phyloP scores from a whole-genome alignment of 1,140 invertebrate genomes.

The Atta cephalotes region DNA sequence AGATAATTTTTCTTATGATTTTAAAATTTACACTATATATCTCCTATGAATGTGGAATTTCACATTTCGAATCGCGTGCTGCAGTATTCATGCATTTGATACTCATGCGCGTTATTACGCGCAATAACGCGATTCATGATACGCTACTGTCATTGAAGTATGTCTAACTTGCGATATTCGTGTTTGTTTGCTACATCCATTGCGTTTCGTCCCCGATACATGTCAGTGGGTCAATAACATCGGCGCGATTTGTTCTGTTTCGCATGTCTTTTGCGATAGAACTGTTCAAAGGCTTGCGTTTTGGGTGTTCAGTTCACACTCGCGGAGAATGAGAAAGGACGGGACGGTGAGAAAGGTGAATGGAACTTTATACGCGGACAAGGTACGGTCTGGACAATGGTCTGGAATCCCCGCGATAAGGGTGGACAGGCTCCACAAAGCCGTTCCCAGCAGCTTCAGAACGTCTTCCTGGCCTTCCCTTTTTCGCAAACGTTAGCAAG shows the following conservation, averaged over 20 bases:
- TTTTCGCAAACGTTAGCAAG: slow-evolving; percentile 48
- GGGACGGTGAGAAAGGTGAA: slow-evolving; percentile 14
- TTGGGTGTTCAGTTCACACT: not conserved
- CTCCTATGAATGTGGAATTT: not conserved
- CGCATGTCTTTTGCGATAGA: not conserved
- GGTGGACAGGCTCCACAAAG: slow-evolving; percentile 76
- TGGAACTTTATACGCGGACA: slow-evolving; percentile 65
- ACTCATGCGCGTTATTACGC: not conserved
- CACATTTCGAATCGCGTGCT: not conserved
- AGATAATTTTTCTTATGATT: not conserved
- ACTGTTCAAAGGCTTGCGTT: slow-evolving; percentile 12
- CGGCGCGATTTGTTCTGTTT: slow-evolving; percentile 13
- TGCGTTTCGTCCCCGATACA: slow-evolving; percentile 37
- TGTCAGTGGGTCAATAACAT: slow-evolving; percentile 67
- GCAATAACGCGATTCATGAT: not conserved
- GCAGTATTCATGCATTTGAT: slow-evolving; percentile 5
- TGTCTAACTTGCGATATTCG: not conserved
- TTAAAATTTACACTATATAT: not conserved
- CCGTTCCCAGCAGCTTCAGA: slow-evolving; percentile 40
- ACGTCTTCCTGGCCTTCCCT: slow-evolving; percentile 5
- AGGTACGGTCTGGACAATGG: slow-evolving; percentile 79
- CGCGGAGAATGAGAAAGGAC: not conserved
- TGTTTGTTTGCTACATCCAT: not conserved
- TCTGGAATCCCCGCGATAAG: slow-evolving; percentile 84
- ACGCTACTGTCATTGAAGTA: not conserved